These are phyloP conservation scores for Arctopsyche grandis DNA, from an alignment of 1,140 invertebrate genomes.

Conservation along the genomic window DNA sequence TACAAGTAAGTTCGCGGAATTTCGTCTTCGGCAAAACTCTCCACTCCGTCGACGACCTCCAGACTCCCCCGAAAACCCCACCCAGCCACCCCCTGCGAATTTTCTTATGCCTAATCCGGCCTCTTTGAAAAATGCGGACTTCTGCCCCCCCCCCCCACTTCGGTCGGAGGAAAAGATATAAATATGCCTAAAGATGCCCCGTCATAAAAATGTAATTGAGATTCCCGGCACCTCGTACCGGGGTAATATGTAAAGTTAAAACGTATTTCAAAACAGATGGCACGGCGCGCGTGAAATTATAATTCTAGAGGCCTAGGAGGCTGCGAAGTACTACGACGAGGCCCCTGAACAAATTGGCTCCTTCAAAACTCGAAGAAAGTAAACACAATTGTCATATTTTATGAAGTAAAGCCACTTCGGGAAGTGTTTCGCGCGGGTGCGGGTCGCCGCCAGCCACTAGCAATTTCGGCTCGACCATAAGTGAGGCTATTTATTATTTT, in stretches of 20 bases:
- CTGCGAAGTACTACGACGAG: constrained; percentile 1
- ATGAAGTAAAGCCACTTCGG: constrained; percentile 49
- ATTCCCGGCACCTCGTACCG: constrained; percentile 29
- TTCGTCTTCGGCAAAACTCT: constrained; percentile 23
- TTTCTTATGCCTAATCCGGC: constrained; percentile 20
- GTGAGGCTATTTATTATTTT: constrained; percentile 41
- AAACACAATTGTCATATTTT: constrained; percentile 54
- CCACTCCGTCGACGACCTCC: neutral
- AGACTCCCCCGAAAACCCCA: neutral
- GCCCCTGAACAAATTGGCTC: constrained; percentile 32
- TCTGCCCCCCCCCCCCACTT: neutral
- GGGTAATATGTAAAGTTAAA: constrained; percentile 47
- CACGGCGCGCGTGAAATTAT: constrained; percentile 40
- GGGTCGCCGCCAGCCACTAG: neutral
- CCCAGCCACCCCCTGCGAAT: neutral
- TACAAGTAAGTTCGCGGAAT: constrained; percentile 25
- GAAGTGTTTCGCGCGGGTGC: neutral
- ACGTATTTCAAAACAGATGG: constrained; percentile 37
- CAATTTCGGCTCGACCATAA: constrained; percentile 22
- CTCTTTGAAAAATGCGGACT: constrained; percentile 30
- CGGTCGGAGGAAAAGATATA: constrained; percentile 14
- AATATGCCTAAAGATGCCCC: constrained; percentile 38
- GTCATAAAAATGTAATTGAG: constrained; percentile 44
- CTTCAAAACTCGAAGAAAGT: constrained; percentile 41
- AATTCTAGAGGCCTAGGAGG: constrained; percentile 10